Base-by-base conservation (phyloP, 2,888 invertebrate genomes). In the Ormyrus pomaceus region DNA sequence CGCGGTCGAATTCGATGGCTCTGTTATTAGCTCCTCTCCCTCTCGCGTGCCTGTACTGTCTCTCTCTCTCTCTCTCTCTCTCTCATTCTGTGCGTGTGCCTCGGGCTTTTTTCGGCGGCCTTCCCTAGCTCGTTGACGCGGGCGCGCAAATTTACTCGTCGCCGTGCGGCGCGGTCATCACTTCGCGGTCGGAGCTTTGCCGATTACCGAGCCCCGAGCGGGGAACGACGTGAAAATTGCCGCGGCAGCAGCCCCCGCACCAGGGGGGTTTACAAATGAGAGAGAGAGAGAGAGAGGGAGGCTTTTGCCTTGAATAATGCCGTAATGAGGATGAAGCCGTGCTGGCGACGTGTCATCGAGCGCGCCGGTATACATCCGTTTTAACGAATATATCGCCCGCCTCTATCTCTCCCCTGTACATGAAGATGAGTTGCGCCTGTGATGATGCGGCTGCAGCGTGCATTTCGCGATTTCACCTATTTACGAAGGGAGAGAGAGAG, bases 201-300 rank as follows among this genome's bases (percentile, higher is more conserved):
- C 85, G 72, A 70, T 69, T 65, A 72, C 72, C 77, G 76, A 70
- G 79, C 76, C 72, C 78, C 58, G 2, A 76, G 82, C 81, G 82
- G 80, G 79, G 75, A 81, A 83, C 83, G 83, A 84, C 84, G 87
- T 85, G 87, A 87, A 87, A 87, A 86, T 87, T 85, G 84, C 82
- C 19, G 84, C 48, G 56, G 56, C 13, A 11, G 48, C 46, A 7
- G 6, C 34, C 7, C 7, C 51, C 2, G 45, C 34, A 34, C 34
- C 59, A 59, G 46, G 55, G 64, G 72, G 51, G 11, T 65, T 74
- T 74, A 74, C 66, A 74, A 74, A 74, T 53, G 45, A 56, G 50
- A 46, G 51, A 10, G 13, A 46, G 11, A 70, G 80, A 65, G 75
- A 1, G 19, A 73, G 79, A 66, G 80, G 77, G 73, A 72, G 80